phyloP scores from a whole-genome alignment of 2,888 invertebrate genomes.

The Coelogynopora nodosa region DNA sequence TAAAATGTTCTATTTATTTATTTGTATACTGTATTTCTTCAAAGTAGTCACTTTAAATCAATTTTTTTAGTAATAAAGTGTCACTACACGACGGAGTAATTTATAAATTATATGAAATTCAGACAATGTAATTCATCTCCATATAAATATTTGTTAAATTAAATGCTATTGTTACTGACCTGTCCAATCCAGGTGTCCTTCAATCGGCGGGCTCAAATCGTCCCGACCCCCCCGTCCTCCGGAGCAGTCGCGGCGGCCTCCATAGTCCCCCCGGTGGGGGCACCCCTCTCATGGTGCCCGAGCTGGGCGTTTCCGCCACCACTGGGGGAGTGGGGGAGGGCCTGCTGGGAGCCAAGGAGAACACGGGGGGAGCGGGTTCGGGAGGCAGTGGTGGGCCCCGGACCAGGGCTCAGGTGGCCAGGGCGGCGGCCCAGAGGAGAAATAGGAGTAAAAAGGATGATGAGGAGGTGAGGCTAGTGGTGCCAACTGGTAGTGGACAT shows the following conservation, averaged over 20 bases:
- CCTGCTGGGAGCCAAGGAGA: constrained; percentile 36
- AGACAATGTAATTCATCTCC: no score
- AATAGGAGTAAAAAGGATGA: constrained; percentile 32
- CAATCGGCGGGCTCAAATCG: not conserved
- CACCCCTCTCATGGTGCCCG: no score
- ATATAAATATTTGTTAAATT: no score
- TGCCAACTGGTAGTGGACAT: no score
- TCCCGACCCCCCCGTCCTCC: not conserved
- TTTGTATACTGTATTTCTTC: no score
- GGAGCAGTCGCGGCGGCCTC: not conserved
- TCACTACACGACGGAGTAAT: no score
- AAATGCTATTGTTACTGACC: no score
- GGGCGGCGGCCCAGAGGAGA: constrained; percentile 26
- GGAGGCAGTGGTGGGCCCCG: constrained; percentile 29
- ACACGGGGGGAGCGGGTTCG: not conserved
- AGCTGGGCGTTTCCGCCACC: not conserved
- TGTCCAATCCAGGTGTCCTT: not conserved
- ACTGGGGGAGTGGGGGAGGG: not conserved
- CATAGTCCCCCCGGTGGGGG: no score
- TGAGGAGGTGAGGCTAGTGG: not conserved
- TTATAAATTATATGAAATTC: no score
- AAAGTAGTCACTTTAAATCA: no score
- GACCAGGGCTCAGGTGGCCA: constrained; percentile 42
- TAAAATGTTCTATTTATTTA: no score
- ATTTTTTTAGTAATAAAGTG: no score